A percentile compares a stretch with the other conserved stretches of the same genome.
These are phyloP conservation scores for Pangasianodon hypophthalmus DNA, from an alignment of 2,113 vertebrate genomes.

Conservation along the genomic window DNA sequence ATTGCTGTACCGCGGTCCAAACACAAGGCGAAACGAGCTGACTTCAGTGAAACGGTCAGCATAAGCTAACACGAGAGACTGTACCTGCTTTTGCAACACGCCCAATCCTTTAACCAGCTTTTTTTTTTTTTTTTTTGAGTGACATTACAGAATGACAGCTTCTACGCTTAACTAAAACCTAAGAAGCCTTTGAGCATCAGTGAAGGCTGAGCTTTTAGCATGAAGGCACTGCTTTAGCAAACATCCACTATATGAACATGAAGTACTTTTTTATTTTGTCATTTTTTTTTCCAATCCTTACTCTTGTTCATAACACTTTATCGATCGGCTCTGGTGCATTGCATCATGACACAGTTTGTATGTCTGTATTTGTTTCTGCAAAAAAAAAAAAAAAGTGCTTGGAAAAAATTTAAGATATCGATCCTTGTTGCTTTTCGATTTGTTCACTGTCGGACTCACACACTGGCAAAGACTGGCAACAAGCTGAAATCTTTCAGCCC, in stretches of 20 bases:
- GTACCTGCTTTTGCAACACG: constrained; percentile 26
- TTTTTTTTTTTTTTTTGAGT: constrained; percentile 4
- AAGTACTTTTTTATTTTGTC: constrained; percentile 60
- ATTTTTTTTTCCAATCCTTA: not conserved
- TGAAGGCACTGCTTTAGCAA: constrained; percentile 25
- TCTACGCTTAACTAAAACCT: constrained; percentile 10
- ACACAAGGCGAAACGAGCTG: constrained; percentile 30
- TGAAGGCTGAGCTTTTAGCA: constrained; percentile 29
- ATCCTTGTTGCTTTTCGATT: constrained; percentile 41
- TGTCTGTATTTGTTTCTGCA: constrained; percentile 14
- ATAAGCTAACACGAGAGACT: constrained; percentile 41
- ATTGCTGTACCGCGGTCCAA: constrained; percentile 1
- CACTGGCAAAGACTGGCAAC: constrained; percentile 54
- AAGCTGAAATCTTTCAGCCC: constrained; percentile 46
- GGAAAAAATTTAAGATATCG: not conserved
- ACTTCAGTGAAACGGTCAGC: constrained; percentile 40
- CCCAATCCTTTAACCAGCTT: constrained; percentile 32
- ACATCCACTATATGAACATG: constrained; percentile 56
- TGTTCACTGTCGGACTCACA: constrained; percentile 58
- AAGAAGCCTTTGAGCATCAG: not conserved
- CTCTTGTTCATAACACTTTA: constrained; percentile 8
- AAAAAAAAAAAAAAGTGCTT: constrained; percentile 4
- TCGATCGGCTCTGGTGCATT: not conserved
- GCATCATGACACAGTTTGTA: constrained; percentile 3
- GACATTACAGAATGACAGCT: not conserved